Percentiles rank a stretch among this genome's conserved stretches.
Evolutionary conservation across 2,888 invertebrate species (phyloP).

Genomic region (Megastigmus dorsalis): DNA sequence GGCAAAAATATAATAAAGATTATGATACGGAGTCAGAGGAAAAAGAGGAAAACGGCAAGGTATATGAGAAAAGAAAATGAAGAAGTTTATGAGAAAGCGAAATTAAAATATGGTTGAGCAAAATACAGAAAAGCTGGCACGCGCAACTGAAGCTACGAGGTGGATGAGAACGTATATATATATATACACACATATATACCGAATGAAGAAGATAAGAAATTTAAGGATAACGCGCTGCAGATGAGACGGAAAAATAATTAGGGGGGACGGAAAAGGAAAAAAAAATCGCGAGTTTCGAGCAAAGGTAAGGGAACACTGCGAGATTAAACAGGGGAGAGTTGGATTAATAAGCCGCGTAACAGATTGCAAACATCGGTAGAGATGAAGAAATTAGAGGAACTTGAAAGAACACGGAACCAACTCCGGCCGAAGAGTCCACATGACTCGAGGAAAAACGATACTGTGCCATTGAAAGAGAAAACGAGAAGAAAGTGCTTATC

Average conservation of each 20-base stretch:
- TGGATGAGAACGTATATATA: not conserved
- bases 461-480: not conserved
- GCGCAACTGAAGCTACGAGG: not conserved
- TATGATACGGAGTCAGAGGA: conserved; percentile 44
- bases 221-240: conserved; percentile 37
- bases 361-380: conserved; percentile 50
- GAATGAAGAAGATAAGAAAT: conserved; percentile 32
- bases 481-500: conserved; percentile 10
- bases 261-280: conserved; percentile 1
- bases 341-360: conserved; percentile 52
- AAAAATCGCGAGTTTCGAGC: not conserved
- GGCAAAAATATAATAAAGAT: conserved; percentile 53
- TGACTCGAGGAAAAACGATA: conserved; percentile 20
- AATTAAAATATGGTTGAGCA: conserved; percentile 48
- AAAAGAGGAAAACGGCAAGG: conserved; percentile 22
- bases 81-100: conserved; percentile 53
- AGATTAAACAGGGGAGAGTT: conserved; percentile 30
- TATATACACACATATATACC: not conserved
- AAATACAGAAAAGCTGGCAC: conserved; percentile 19
- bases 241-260: conserved; percentile 53
- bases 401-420: not conserved
- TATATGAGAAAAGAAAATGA: conserved; percentile 51
- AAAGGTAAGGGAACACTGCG: not conserved
- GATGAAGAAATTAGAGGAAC: conserved; percentile 39
- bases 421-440: conserved; percentile 46